Conservation (phyloP, 2,113 vertebrate genomes). For the Clarias gariepinus region DNA sequence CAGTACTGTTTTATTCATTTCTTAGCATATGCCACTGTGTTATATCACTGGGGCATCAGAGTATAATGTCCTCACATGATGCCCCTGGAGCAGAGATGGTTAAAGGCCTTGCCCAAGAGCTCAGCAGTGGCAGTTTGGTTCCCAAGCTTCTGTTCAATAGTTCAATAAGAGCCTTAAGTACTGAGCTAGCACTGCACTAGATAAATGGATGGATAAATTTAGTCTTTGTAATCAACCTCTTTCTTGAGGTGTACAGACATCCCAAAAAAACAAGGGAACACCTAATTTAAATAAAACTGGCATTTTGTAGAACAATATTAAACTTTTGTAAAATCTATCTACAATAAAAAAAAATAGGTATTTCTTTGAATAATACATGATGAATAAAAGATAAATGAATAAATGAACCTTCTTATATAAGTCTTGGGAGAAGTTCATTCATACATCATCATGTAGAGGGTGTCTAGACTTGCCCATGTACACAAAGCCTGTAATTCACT, state of each 20-base stretch:
- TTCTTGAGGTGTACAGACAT: not conserved
- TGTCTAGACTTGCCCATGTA: constrained; percentile 56
- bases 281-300: not conserved
- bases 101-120: not conserved
- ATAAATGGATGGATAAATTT: not conserved
- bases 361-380: not conserved
- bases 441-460: constrained; percentile 59
- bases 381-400: constrained; percentile 41
- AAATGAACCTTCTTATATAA: constrained; percentile 60
- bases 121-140: not conserved
- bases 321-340: not conserved
- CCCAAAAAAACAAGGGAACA: not conserved
- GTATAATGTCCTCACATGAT: not conserved
- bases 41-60: not conserved
- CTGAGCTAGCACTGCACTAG: not conserved
- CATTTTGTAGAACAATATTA: not conserved
- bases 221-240: not conserved
- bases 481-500: constrained; percentile 45
- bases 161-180: not conserved
- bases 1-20: not conserved
- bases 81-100: not conserved
- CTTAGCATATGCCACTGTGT: not conserved
- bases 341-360: not conserved
- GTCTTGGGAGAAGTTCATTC: constrained; percentile 52
- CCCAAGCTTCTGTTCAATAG: not conserved